phyloP scores from a whole-genome alignment of 92 coral and sea anemone species.

The Palythoa caribaeorum region DNA sequence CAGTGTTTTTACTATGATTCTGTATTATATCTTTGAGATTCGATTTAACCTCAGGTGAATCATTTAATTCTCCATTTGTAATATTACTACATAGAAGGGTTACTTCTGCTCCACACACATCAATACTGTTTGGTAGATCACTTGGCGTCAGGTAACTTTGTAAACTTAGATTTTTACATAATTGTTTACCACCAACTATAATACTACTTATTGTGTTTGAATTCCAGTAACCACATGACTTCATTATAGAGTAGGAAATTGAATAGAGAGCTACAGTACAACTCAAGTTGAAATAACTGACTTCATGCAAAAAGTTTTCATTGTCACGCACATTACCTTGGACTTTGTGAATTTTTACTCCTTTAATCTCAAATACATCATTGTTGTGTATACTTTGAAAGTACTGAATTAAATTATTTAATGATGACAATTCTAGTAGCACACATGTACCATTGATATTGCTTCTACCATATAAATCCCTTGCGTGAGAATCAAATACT shows the following conservation, averaged over 20 bases:
- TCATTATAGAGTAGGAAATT: slow-evolving; percentile 59
- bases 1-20: slow-evolving; percentile 34
- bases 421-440: slow-evolving; percentile 54
- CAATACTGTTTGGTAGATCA: slow-evolving; percentile 50
- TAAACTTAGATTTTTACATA: slow-evolving; percentile 58
- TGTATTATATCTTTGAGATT: slow-evolving; percentile 46
- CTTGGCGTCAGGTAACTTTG: slow-evolving; percentile 44
- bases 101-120: slow-evolving; percentile 54
- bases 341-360: slow-evolving; percentile 54
- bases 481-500: slow-evolving; percentile 64
- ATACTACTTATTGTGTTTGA: slow-evolving; percentile 31
- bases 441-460: slow-evolving; percentile 68
- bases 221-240: slow-evolving; percentile 58
- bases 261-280: slow-evolving; percentile 64
- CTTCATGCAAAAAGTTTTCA: slow-evolving; percentile 25
- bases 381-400: slow-evolving; percentile 59
- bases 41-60: slow-evolving; percentile 50
- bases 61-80: slow-evolving; percentile 49
- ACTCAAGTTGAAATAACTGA: slow-evolving; percentile 54
- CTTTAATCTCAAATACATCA: slow-evolving; percentile 65
- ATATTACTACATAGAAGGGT: slow-evolving; percentile 30
- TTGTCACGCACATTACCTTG: slow-evolving; percentile 37
- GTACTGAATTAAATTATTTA: slow-evolving; percentile 42
- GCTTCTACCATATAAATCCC: slow-evolving; percentile 60
- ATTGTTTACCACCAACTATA: slow-evolving; percentile 49